These are phyloP conservation scores for Phrynosoma blainvillii DNA, from an alignment of 2,113 vertebrate species.

Conservation along the genomic window DNA sequence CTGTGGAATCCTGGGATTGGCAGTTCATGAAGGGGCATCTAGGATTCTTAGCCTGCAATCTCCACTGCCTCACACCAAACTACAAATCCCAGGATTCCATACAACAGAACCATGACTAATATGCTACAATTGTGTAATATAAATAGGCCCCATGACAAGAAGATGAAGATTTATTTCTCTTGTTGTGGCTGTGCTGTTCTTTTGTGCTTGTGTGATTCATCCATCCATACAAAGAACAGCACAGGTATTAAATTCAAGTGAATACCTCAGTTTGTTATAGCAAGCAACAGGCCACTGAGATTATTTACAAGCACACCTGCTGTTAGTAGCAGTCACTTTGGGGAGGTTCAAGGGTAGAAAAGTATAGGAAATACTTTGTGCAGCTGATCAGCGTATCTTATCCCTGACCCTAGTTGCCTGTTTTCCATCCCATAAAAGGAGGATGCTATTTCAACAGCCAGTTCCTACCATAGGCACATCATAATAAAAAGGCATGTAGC, in stretches of 20 bases:
- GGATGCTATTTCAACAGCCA: not conserved
- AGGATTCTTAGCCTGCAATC: too few species aligned
- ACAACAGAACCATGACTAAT: too few species aligned
- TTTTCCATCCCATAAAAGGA: not conserved
- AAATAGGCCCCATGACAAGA: not conserved
- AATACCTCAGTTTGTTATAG: not conserved
- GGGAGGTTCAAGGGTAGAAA: too few species aligned
- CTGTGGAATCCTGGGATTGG: too few species aligned
- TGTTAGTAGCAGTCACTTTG: too few species aligned
- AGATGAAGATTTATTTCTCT: not conserved
- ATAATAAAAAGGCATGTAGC: not conserved
- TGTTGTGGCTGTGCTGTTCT: not conserved
- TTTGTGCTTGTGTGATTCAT: not conserved
- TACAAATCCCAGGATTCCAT: too few species aligned
- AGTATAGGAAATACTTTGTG: too few species aligned
- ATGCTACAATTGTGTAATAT: too few species aligned
- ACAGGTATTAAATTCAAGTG: not conserved
- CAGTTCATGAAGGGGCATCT: too few species aligned
- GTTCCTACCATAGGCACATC: not conserved
- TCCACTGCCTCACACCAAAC: too few species aligned
- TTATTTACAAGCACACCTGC: not conserved
- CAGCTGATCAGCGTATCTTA: too few species aligned
- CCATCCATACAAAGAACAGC: not conserved
- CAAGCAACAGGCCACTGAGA: not conserved
- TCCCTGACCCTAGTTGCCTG: not conserved